phyloP scores from a whole-genome alignment of 1,140 invertebrate genomes.

The Brachionus asplanchnoidis region DNA sequence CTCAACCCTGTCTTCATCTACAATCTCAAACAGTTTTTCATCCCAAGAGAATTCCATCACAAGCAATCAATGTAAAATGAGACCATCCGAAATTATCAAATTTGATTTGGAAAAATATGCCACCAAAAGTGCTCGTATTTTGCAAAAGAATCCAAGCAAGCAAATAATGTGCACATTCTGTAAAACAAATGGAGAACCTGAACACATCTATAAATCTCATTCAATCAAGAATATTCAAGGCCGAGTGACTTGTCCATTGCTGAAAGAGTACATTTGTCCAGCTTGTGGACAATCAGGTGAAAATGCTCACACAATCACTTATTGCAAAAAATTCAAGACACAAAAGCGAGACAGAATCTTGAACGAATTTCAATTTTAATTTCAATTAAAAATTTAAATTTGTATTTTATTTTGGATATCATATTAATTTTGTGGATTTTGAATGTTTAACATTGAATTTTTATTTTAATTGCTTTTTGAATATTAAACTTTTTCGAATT shows the following conservation, averaged over 20 bases:
- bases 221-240: slow-evolving; percentile 64
- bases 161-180: slow-evolving; percentile 65
- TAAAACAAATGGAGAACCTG: slow-evolving; percentile 67
- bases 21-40: not conserved
- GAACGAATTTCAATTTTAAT: not conserved
- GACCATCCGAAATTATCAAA: not conserved
- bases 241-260: slow-evolving; percentile 65
- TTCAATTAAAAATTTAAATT: not conserved
- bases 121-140: not conserved
- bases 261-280: slow-evolving; percentile 68
- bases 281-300: slow-evolving; percentile 46
- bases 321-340: slow-evolving; percentile 63
- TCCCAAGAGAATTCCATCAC: not conserved
- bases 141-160: not conserved
- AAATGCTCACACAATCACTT: slow-evolving; percentile 43
- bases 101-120: not conserved
- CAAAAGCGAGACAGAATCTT: not conserved
- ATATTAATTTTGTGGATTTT: no score
- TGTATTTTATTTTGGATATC: no score
- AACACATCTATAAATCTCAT: slow-evolving; percentile 63
- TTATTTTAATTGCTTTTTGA: no score
- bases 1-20: not conserved
- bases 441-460: no score
- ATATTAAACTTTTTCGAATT: no score
- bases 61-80: not conserved